These are phyloP conservation scores for Australoheros scitulus DNA, from an alignment of 2,113 vertebrate genomes.

Conservation along the genomic window DNA sequence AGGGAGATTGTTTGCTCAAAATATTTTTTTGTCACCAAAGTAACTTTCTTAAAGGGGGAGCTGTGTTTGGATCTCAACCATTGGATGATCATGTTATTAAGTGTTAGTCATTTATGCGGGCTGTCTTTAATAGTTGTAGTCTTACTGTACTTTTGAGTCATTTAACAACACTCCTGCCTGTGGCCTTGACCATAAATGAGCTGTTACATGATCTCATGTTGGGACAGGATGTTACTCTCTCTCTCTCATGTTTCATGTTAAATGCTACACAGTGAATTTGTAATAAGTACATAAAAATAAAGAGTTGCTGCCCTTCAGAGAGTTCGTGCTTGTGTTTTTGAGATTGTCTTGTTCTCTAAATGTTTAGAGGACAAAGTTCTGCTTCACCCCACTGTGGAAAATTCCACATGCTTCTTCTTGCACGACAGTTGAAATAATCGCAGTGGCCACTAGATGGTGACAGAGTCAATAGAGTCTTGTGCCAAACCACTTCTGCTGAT, in stretches of 20 bases:
- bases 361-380: neutral
- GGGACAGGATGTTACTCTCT: neutral
- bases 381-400: constrained; percentile 59
- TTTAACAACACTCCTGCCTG: neutral
- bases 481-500: constrained; percentile 53
- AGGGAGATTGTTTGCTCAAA: neutral
- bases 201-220: neutral
- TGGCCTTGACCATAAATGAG: neutral
- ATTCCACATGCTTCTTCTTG: constrained; percentile 41
- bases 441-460: constrained; percentile 53
- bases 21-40: neutral
- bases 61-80: constrained; percentile 2
- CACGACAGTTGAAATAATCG: neutral
- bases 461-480: constrained; percentile 7
- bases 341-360: neutral
- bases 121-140: neutral
- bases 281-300: neutral
- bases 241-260: neutral
- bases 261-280: neutral
- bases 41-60: neutral
- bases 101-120: constrained; percentile 35
- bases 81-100: constrained; percentile 45
- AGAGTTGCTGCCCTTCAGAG: neutral
- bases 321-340: neutral
- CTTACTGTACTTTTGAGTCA: neutral